Base-by-base conservation (phyloP, 2,797 vertebrate species). In the Argyrosomus regius region DNA sequence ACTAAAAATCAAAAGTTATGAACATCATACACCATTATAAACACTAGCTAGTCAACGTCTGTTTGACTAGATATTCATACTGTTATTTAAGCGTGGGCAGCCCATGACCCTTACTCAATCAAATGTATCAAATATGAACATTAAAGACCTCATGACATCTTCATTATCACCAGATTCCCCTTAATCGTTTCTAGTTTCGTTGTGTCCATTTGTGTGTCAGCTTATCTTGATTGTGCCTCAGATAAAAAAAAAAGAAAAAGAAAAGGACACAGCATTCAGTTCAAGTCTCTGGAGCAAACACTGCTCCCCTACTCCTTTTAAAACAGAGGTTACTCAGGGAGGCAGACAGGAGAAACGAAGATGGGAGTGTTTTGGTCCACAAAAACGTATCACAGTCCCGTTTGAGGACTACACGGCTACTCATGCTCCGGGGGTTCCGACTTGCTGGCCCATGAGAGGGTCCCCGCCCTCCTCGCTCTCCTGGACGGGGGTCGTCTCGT, bases 351-450 rank as follows among this genome's bases (percentile, higher is more conserved):
- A 84, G 70, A 69, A 80, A 84, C 39, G 22, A 70, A 79, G 52
- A 28, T 72, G 71, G 74, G 81, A 85, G 82, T 77, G 76, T 85
- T 89, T 89, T 83, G 81, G 86, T 94, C 90, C 90, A 86, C 63
- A 57, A 64, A 82, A 82, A 84, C 58, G 17, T 41, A 71, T 84
- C 39, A 35, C 11, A 31, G 52, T 90, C 86, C 75, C 18, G 22
- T 62, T 28, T 52, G 56, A 64, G 70, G 75, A 72, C 52, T 4
- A 8, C 24, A 6, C 3, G 22, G 45, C 45, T 12, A 10, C 94
- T 96, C 97, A 99, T 77, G 98, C 98, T 17, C 98, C 98, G 0
- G 98, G 98, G 22, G 98, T 99, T 5, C 96, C 98, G 0, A 96
- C 96, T 61, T 95, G 95, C 80, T 96, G 95, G 57, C 93, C 96